Base-by-base conservation (phyloP, 2,113 vertebrate species). In the Xiphorhynchus elegans region DNA sequence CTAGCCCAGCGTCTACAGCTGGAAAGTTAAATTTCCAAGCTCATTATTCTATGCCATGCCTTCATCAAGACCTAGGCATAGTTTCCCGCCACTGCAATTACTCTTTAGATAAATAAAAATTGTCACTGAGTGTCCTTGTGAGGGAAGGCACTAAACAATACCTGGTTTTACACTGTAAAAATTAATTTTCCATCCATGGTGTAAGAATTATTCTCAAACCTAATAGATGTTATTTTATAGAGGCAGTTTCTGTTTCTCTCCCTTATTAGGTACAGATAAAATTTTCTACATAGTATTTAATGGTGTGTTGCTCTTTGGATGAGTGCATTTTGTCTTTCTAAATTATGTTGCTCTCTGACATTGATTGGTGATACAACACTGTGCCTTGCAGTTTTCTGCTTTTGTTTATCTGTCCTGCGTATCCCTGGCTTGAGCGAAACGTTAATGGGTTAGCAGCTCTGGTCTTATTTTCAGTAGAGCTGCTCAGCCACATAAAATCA, bases 61-160 rank as follows among this genome's bases (percentile, higher is more conserved):
- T 76, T 25, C 31, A n/a, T 77, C 11, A 69, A 68, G 49, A 83
- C 44, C 29, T n/a, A 72, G 31, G n/a, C 25, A 76, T 20, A 60
- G 9, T 52, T 87, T 70, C 56, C 13, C 10, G 33, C 42, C 44
- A 75, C 64, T 75, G 33, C 16, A 69, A 56, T 82, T 82, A 56
- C 49, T 62, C 37, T 64, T 87, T 7, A 79, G 40, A 69, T 24
- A 94, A 93, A 94, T 62, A 88, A 88, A 87, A 95, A 58, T n/a
- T 85, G 31, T 42, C n/a, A 42, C 37, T 11, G 2, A 31, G 8
- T 69, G 18, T 73, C 68, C 59, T 44, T 93, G 47, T 42, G 59
- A 83, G 4, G 6, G 31, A 69, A 83, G 20, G 13, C 63, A 80
- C 74, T 77, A 80, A 73, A 53, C 33, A 86, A 66, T 33, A 66